Evolutionary conservation across 2,113 vertebrate genomes (phyloP), one percentile per base, ranked within the genome.

Genomic region (Prietella phreatophila): DNA sequence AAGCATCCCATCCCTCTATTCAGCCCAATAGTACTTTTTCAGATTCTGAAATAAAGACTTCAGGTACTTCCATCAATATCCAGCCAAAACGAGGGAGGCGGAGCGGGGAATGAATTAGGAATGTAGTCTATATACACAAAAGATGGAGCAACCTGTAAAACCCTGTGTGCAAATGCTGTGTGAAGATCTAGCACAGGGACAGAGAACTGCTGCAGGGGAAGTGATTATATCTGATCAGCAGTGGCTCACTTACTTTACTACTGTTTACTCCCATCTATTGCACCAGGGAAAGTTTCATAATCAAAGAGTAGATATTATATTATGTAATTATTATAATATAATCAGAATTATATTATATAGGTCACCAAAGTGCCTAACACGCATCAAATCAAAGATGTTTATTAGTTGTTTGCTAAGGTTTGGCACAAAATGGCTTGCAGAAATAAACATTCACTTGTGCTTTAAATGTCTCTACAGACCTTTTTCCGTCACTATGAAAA

Each of bases 401-500:
- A 27, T 60, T 73, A 76, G 53, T 25, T 10, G 33, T 39, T 17
- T 61, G 56, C 33, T 82, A 61, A 82, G 8, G 9, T 63, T 63
- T 84, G 27, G 76, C 36, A 76, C 50, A 85, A 73, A 56, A 85
- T 58, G 53, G 2, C 71, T 85, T 20, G 25, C 36, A 78, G 84
- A 78, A 85, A 76, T 42, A 22, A 85, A 42, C 36, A 63, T 61
- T 61, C 39, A 79, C 73, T 86, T 39, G 50, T 19, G 84, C 56
- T 33, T 78, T 61, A 85, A 78, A 76, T 53, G 36, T 86, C 85
- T 50, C 50, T 42, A 13, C 8, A 73, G 39, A 86, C 67, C 65
- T 36, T 67, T 55, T 56, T 9, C n/a, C 20, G 13, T n/a, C 19
- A 14, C 50, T 14, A 55, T 14, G 42, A 75, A 85, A 85, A 85